Conservation (phyloP, 2,888 invertebrate species). For the Apomyelois bistriatella region DNA sequence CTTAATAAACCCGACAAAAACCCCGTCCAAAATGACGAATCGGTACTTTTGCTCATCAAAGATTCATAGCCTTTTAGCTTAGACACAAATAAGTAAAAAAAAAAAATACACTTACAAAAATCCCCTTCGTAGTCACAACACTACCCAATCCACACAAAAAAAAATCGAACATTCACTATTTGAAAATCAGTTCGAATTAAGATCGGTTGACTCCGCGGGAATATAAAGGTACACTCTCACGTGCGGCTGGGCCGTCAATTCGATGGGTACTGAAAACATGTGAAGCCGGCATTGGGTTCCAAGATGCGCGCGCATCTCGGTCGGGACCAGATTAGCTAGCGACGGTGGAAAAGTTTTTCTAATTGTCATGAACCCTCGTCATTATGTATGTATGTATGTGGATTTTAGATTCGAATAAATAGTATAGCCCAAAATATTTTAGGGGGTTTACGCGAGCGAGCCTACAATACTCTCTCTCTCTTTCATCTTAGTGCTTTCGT, state of each 20-base stretch:
- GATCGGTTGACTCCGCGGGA: neutral
- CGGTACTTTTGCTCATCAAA: neutral
- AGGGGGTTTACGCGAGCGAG: neutral
- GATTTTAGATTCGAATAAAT: neutral
- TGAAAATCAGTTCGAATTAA: neutral
- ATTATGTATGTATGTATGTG: constrained; percentile 9
- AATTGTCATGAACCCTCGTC: constrained; percentile 7
- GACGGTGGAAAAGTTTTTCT: constrained; percentile 3
- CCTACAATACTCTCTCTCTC: neutral
- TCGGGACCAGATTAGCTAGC: neutral
- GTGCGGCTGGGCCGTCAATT: neutral
- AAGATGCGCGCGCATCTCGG: neutral
- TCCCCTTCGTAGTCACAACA: neutral
- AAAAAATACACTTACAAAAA: constrained; percentile 3
- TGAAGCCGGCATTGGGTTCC: neutral
- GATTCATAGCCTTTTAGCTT: neutral
- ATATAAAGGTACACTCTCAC: neutral
- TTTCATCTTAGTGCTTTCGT: neutral
- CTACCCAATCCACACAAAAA: neutral
- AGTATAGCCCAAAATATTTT: neutral
- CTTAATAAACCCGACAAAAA: neutral
- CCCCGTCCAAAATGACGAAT: neutral
- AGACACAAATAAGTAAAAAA: neutral
- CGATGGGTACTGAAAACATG: neutral
- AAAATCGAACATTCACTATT: neutral